Conservation (phyloP, 2,888 invertebrate genomes). For the Orthosia gothica region DNA sequence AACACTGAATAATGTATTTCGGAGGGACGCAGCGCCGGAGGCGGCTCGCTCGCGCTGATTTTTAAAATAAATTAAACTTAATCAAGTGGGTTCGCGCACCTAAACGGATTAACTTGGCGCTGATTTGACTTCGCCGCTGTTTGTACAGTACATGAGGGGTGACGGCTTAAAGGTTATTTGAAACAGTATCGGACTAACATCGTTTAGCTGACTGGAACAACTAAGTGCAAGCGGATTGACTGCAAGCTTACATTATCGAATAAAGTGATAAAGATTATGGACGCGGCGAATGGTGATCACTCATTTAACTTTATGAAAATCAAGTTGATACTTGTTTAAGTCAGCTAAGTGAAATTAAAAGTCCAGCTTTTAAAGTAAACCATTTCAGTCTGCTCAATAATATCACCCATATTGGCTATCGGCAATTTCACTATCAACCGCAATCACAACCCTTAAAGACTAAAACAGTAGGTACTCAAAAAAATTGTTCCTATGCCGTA, state of each 20-base stretch:
- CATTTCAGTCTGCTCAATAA: not conserved
- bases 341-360: not conserved
- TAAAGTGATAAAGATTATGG: not conserved
- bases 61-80: constrained; percentile 92
- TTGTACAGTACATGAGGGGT: constrained; percentile 87
- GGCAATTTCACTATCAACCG: not conserved
- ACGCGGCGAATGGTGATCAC: not conserved
- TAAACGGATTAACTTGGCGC: constrained; percentile 91
- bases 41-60: constrained; percentile 88
- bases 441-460: not conserved
- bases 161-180: constrained; percentile 85
- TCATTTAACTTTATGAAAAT: not conserved
- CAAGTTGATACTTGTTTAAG: not conserved
- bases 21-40: constrained; percentile 88
- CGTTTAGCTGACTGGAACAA: constrained; percentile 68
- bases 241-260: constrained; percentile 25
- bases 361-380: not conserved
- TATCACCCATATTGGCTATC: not conserved
- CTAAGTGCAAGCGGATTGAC: constrained; percentile 42
- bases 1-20: constrained; percentile 92
- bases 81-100: constrained; percentile 91
- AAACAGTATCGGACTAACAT: constrained; percentile 83
- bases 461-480: not conserved
- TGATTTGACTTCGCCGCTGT: constrained; percentile 90
- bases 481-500: not conserved